Conservation (phyloP, 1,140 invertebrate genomes). For the Polypedilum vanderplanki region DNA sequence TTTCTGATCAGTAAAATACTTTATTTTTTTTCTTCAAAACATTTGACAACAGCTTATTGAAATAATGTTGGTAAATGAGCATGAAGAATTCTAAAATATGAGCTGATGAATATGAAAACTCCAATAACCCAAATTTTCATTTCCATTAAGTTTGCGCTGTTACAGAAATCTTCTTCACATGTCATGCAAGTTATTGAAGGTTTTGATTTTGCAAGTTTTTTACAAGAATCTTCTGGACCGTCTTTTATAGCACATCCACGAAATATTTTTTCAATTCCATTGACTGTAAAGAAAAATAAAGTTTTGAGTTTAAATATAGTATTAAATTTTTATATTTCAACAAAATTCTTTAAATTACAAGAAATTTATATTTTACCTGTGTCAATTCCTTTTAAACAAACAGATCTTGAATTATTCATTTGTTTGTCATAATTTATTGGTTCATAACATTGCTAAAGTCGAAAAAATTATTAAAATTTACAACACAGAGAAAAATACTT, state of each 20-base stretch:
- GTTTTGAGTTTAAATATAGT: too few relatives aligned
- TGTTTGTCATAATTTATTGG: conserved; percentile 13
- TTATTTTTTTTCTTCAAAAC: too few relatives aligned
- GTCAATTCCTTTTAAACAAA: not conserved
- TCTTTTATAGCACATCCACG: not conserved
- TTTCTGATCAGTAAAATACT: too few relatives aligned
- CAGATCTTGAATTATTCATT: not conserved
- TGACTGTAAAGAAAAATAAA: not conserved
- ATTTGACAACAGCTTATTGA: too few relatives aligned
- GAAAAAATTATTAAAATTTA: too few relatives aligned
- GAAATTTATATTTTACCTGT: not conserved
- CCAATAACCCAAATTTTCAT: not conserved
- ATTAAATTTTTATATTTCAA: too few relatives aligned
- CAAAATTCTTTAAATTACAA: too few relatives aligned
- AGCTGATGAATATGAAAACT: not conserved
- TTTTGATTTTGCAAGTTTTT: not conserved
- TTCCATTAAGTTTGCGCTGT: not conserved
- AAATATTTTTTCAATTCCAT: not conserved
- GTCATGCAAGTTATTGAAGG: not conserved
- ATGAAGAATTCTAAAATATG: too few relatives aligned
- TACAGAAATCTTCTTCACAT: not conserved
- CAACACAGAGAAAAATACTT: too few relatives aligned
- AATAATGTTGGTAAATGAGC: too few relatives aligned
- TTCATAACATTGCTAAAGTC: not conserved
- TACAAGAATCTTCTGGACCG: not conserved